phyloP scores from a whole-genome alignment of 1,140 invertebrate genomes.

The Drosophila quadrilineata region DNA sequence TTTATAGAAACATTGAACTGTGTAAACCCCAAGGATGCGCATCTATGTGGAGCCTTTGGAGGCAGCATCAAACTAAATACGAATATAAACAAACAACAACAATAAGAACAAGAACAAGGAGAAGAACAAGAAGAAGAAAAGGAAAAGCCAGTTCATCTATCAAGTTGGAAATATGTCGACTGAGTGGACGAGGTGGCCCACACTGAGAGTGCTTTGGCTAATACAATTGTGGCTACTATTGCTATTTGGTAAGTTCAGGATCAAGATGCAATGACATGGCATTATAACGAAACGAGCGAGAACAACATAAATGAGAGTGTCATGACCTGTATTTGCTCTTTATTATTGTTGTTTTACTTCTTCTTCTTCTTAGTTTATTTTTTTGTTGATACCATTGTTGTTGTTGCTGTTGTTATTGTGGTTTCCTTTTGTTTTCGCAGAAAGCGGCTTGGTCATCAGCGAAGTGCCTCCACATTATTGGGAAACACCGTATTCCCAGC shows the following conservation, averaged over 20 bases:
- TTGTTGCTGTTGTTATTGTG: slow-evolving; percentile 4
- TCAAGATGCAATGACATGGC: slow-evolving; percentile 41
- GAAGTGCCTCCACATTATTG: slow-evolving; percentile 80
- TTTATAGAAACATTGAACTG: slow-evolving; percentile 3
- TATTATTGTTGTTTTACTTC: background rate
- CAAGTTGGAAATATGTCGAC: slow-evolving; percentile 42
- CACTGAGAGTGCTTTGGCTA: slow-evolving; percentile 55
- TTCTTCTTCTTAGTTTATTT: slow-evolving; percentile 9
- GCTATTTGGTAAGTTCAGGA: slow-evolving; percentile 54
- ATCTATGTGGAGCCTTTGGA: slow-evolving; percentile 5
- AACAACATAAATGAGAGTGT: background rate
- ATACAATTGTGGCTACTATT: slow-evolving; percentile 61
- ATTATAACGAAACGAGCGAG: slow-evolving; percentile 17
- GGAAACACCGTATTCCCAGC: slow-evolving; percentile 88
- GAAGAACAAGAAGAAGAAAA: slow-evolving; percentile 16
- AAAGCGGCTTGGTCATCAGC: slow-evolving; percentile 70
- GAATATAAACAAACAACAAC: background rate
- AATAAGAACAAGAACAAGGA: background rate
- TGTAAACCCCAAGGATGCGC: slow-evolving; percentile 9
- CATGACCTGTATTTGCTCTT: slow-evolving; percentile 23
- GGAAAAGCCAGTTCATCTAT: slow-evolving; percentile 38
- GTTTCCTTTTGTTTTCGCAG: slow-evolving; percentile 44
- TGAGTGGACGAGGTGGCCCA: slow-evolving; percentile 4
- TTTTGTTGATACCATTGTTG: slow-evolving; percentile 13
- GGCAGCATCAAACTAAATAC: background rate